These are phyloP conservation scores for Alectura lathami DNA, from an alignment of 2,113 vertebrate species.

Conservation along the genomic window DNA sequence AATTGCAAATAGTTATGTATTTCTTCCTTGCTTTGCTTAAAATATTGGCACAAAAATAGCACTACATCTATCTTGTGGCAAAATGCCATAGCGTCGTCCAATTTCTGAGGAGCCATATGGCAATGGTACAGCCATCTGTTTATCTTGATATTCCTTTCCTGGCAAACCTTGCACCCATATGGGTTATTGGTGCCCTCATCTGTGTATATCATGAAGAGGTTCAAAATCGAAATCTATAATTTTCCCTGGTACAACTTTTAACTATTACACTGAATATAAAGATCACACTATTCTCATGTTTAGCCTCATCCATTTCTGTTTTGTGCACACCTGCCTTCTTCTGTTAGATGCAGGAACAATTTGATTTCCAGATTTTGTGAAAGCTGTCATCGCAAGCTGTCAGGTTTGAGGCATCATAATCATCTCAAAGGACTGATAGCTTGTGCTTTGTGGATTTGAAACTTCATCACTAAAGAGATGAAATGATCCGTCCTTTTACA, in stretches of 20 bases:
- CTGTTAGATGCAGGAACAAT: slow-evolving; percentile 39
- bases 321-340: slow-evolving; percentile 60
- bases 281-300: slow-evolving; percentile 53
- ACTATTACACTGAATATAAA: slow-evolving; percentile 63
- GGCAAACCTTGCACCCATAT: slow-evolving; percentile 78
- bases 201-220: slow-evolving; percentile 66
- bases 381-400: slow-evolving; percentile 72
- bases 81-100: slow-evolving; percentile 50
- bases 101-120: slow-evolving; percentile 75
- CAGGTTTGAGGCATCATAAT: slow-evolving; percentile 62
- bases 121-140: slow-evolving; percentile 77
- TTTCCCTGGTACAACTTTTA: slow-evolving; percentile 58
- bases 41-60: slow-evolving; percentile 60
- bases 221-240: slow-evolving; percentile 52
- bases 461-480: slow-evolving; percentile 75
- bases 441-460: slow-evolving; percentile 70
- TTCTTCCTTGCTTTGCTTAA: slow-evolving; percentile 59
- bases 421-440: slow-evolving; percentile 72
- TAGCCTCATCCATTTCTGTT: slow-evolving; percentile 55
- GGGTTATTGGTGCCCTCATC: slow-evolving; percentile 75
- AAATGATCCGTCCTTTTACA: slow-evolving; percentile 73
- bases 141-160: slow-evolving; percentile 73
- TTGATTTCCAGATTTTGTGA: slow-evolving; percentile 64
- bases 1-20: slow-evolving; percentile 48
- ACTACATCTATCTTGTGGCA: slow-evolving; percentile 72